Conservation (phyloP, 2,113 vertebrate genomes). For the Lamprotornis superbus region DNA sequence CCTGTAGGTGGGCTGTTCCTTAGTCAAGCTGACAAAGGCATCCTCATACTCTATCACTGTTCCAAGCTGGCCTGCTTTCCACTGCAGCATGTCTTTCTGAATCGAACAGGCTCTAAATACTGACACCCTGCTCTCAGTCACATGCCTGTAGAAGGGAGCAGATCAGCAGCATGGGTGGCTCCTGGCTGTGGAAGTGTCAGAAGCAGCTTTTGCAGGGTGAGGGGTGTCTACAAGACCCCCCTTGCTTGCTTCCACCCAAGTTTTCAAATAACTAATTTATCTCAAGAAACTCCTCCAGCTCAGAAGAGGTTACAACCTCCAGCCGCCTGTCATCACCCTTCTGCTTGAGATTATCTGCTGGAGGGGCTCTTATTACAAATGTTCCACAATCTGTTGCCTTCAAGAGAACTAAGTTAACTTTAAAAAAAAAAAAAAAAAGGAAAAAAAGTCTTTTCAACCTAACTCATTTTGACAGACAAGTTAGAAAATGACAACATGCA, state of each 20-base stretch:
- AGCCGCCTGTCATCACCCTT: constrained; percentile 31
- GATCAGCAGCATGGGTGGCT: neutral
- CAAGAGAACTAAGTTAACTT: neutral
- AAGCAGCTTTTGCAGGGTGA: constrained; percentile 3
- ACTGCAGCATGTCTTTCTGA: neutral
- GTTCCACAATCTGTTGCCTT: constrained; percentile 46
- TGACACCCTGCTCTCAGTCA: neutral
- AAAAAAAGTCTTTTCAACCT: neutral
- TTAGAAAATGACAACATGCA: neutral
- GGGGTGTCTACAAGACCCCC: neutral
- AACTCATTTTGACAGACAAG: constrained; percentile 37
- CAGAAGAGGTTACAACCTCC: constrained; percentile 38
- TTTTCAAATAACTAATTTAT: neutral
- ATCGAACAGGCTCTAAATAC: neutral
- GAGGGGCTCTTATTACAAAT: constrained; percentile 28
- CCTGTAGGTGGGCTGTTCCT: neutral
- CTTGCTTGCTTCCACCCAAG: neutral
- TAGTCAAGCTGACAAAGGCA: neutral
- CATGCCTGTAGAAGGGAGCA: neutral
- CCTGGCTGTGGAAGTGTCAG: neutral
- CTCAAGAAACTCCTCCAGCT: constrained; percentile 2
- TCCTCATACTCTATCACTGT: neutral
- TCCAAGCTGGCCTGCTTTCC: neutral
- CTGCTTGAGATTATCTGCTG: constrained; percentile 42
- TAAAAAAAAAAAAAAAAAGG: neutral